Conservation (phyloP, 2,797 vertebrate genomes). For the Rhinoraja longicauda region DNA sequence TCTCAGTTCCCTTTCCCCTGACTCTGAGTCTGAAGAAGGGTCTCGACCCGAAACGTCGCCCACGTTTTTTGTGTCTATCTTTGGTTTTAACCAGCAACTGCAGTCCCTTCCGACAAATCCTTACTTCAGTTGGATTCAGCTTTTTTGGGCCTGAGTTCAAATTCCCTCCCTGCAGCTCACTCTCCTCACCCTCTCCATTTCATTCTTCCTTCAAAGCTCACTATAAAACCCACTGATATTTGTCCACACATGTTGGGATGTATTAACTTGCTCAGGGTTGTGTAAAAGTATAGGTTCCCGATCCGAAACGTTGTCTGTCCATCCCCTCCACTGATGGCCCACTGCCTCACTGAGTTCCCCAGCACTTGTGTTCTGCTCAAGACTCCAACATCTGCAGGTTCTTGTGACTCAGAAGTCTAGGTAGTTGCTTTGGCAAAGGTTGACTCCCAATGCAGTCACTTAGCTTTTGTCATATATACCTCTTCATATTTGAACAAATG, state of each 20-base stretch:
- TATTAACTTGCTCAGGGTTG: not conserved
- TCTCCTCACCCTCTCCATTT: not conserved
- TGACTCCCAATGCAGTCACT: not conserved
- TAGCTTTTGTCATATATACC: not conserved
- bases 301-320: too few species aligned
- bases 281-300: not conserved
- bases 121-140: not conserved
- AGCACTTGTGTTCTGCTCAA: too few species aligned
- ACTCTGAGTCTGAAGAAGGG: too few species aligned
- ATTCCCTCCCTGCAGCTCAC: not conserved
- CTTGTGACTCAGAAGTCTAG: not conserved
- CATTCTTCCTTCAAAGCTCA: not conserved
- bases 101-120: too few species aligned
- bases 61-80: not conserved
- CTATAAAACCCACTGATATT: not conserved
- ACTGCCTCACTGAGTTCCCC: too few species aligned
- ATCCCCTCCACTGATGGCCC: too few species aligned
- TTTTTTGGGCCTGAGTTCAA: not conserved
- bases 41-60: not conserved
- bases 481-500: not conserved
- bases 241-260: not conserved
- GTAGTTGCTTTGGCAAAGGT: not conserved
- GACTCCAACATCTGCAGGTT: too few species aligned
- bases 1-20: too few species aligned
- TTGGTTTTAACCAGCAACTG: too few species aligned